phyloP scores from a whole-genome alignment of 2,113 vertebrate species.

The Potamarius usumacintae region DNA sequence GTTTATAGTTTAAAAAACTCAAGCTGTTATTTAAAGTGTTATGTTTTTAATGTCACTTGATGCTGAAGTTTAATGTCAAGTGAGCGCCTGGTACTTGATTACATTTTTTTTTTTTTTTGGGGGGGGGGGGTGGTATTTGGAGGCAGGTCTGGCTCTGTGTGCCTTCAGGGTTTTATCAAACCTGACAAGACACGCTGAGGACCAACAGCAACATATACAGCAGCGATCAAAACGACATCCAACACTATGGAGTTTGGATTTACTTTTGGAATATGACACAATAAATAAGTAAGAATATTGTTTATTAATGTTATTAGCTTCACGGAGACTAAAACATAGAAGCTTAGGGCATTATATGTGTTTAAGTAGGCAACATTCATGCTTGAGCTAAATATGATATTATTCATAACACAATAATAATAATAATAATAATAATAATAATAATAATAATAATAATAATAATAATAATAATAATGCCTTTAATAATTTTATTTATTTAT shows the following conservation, averaged over 20 bases:
- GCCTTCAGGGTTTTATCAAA: conserved; percentile 54
- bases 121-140: conserved; percentile 34
- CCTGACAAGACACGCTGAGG: conserved; percentile 70
- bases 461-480: background rate
- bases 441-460: background rate
- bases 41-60: too few relatives aligned
- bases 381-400: background rate
- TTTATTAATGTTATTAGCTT: background rate
- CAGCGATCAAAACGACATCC: background rate
- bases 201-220: conserved; percentile 23
- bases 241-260: background rate
- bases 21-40: background rate
- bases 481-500: background rate
- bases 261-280: background rate
- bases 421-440: background rate
- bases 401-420: background rate
- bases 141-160: conserved; percentile 62
- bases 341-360: background rate
- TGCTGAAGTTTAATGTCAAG: background rate
- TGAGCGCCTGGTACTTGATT: background rate
- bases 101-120: too few relatives aligned
- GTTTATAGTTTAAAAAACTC: background rate
- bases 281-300: conserved; percentile 5
- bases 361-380: background rate
- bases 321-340: background rate